Evolutionary conservation across 2,797 vertebrate species (phyloP).

Genomic region (Uromys caudimaculatus): DNA sequence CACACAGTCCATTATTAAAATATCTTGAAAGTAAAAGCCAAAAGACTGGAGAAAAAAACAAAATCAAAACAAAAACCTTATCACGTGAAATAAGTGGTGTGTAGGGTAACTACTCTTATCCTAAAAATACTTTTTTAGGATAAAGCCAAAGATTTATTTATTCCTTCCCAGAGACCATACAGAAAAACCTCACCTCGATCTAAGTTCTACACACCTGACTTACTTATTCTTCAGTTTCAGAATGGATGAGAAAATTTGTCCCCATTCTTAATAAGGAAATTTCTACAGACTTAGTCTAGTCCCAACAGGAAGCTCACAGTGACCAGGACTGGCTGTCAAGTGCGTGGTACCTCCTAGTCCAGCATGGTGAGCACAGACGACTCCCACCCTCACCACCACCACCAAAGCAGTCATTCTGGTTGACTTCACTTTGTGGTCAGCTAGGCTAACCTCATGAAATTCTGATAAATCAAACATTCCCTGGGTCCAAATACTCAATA

Average conservation of each 20-base stretch:
- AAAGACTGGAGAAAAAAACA: background rate
- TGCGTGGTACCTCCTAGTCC: background rate
- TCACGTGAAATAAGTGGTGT: background rate
- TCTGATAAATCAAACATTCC: constrained; percentile 22
- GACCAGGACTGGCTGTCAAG: background rate
- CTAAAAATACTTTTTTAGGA: constrained; percentile 22
- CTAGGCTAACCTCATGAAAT: constrained; percentile 24
- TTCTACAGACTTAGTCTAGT: constrained; percentile 11
- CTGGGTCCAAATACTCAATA: background rate
- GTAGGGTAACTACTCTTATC: background rate
- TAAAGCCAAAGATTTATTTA: constrained; percentile 46
- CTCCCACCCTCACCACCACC: background rate
- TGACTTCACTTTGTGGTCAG: constrained; percentile 58
- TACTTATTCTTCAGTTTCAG: constrained; percentile 30
- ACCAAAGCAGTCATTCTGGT: background rate
- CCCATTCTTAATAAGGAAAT: constrained; percentile 48
- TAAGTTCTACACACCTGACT: constrained; percentile 51
- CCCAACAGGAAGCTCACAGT: constrained; percentile 7
- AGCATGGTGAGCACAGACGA: background rate
- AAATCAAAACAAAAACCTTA: background rate
- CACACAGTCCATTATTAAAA: constrained; percentile 3
- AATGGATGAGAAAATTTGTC: background rate
- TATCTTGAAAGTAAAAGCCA: background rate
- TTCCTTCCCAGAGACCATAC: constrained; percentile 42
- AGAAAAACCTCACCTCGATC: constrained; percentile 12